These are phyloP conservation scores for Thamnophis sirtalis DNA, from an alignment of 2,113 vertebrate species.

Conservation along the genomic window DNA sequence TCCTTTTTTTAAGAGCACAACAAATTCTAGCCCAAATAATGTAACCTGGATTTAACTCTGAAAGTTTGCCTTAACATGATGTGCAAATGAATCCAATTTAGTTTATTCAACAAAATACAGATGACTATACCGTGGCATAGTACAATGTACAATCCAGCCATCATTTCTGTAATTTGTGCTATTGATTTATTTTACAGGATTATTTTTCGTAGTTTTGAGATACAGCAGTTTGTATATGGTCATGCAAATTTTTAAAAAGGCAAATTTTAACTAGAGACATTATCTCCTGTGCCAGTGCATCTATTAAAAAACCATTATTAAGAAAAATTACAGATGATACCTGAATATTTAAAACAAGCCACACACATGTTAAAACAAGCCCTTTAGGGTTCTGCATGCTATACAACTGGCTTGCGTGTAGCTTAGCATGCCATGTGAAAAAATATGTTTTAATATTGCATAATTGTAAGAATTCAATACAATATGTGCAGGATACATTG, in stretches of 20 bases:
- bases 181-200: not conserved
- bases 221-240: not conserved
- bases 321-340: not conserved
- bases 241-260: not conserved
- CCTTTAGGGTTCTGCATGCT: not conserved
- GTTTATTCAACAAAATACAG: not conserved
- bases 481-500: not conserved
- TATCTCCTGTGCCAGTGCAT: not conserved
- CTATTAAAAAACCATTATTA: not conserved
- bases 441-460: not conserved
- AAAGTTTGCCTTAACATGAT: not conserved
- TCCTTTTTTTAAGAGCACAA: not conserved
- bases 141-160: not conserved
- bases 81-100: not conserved
- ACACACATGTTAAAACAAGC: not conserved
- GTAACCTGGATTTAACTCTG: not conserved
- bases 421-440: not conserved
- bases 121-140: not conserved
- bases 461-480: not conserved
- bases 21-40: not conserved
- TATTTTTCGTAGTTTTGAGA: not conserved
- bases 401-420: not conserved
- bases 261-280: not conserved
- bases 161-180: not conserved
- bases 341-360: not conserved